These are phyloP conservation scores for Hemaris fuciformis DNA, from an alignment of 2,888 invertebrate genomes.

Conservation along the genomic window DNA sequence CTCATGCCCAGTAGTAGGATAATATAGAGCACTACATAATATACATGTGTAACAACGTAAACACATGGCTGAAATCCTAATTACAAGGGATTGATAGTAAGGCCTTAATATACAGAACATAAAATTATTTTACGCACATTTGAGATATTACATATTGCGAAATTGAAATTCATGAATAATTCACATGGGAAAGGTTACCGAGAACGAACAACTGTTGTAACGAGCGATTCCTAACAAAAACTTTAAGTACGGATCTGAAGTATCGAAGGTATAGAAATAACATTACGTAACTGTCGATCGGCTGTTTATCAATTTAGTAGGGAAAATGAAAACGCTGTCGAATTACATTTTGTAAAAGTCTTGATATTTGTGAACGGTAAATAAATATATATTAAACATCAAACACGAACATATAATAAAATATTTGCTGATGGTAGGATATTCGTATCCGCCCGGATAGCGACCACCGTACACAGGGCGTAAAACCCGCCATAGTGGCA, in stretches of 20 bases:
- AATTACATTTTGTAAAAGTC: background rate
- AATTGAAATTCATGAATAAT: constrained; percentile 58
- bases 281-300: background rate
- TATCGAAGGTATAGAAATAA: background rate
- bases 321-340: background rate
- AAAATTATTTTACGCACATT: background rate
- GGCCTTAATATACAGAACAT: background rate
- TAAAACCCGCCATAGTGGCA: too few species aligned
- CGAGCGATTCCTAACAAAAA: constrained; percentile 36
- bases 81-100: background rate
- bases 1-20: too few species aligned
- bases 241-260: background rate
- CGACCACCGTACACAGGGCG: too few species aligned
- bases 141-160: constrained; percentile 45
- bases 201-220: constrained; percentile 54
- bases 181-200: constrained; percentile 58
- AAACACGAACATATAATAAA: too few species aligned
- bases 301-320: background rate
- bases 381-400: too few species aligned
- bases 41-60: too few species aligned
- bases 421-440: too few species aligned
- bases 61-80: too few species aligned
- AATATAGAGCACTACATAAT: too few species aligned
- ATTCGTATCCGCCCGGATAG: too few species aligned
- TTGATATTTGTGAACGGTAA: too few species aligned